Base-by-base conservation (phyloP, 2,888 invertebrate species). In the Dendrolimus houi region DNA sequence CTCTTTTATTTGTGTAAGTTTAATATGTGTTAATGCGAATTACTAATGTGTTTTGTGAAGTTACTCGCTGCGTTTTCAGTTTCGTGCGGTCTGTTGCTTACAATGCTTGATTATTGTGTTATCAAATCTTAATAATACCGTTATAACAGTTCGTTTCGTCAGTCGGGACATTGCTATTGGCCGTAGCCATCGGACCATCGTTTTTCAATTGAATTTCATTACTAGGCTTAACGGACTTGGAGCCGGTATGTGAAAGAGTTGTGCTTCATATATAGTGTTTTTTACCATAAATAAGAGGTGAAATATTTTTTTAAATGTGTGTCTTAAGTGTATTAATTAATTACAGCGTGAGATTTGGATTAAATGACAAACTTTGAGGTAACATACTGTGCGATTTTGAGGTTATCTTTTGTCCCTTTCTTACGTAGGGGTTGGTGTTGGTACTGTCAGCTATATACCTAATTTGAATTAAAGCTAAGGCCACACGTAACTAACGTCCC, bases 391-490 rank as follows among this genome's bases (percentile, higher is more conserved):
- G 47, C 47, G 56, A 14, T 62, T 67, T 65, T 52, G 52, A 69
- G 70, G 72, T 72, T 74, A 70, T 71, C 58, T 59, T 64, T 61
- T 65, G 64, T 72, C 68, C 64, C 69, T 68, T 66, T 74, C 64
- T 29, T 29, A 29, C 29, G 6, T 29, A 29, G 29, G 29, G 29
- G 29, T 29, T 29, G 29, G 29, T 29, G 29, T 29, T 29, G 29
- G 29, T 29, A 29, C 29, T 29, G 29, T 29, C 29, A 29, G 29
- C 29, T 29, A 29, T 3, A 29, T 29, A n/a, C n/a, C n/a, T n/a
- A 29, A 29, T 29, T 29, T 29, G 29, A 29, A 29, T 29, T 29
- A 0, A 3, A 29, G 29, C 29, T 29, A 6, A 29, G 29, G 29
- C 6, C 29, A 29, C 29, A 29, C 29, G 29, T 6, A 29, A 29